These are phyloP conservation scores for Lota lota DNA, from an alignment of 2,113 vertebrate genomes.

Conservation along the genomic window DNA sequence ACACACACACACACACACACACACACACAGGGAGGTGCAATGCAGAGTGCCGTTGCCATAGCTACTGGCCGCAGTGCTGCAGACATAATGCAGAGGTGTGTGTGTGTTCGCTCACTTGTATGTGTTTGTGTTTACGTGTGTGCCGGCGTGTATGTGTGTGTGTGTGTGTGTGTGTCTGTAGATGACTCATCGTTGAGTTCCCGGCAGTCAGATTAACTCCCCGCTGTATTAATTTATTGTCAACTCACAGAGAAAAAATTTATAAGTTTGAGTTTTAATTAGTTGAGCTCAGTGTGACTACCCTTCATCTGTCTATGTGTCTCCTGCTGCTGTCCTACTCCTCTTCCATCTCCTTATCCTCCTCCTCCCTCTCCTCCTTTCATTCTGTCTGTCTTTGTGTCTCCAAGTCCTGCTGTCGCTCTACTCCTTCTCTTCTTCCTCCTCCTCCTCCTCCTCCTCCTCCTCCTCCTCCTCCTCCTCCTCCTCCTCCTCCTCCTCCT, in stretches of 20 bases:
- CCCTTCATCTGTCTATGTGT: slow-evolving; percentile 2
- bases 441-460: too few species aligned
- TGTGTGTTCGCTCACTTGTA: not conserved
- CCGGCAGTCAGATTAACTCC: slow-evolving; percentile 67
- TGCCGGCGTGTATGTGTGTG: too few species aligned
- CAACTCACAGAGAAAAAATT: slow-evolving; percentile 66
- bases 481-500: not conserved
- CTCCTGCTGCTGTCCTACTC: not conserved
- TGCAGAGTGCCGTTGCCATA: too few species aligned
- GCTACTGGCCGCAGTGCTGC: too few species aligned
- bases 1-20: too few species aligned
- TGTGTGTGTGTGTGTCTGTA: not conserved
- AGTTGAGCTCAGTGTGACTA: not conserved
- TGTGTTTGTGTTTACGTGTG: too few species aligned
- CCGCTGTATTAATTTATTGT: slow-evolving; percentile 72
- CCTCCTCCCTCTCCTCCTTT: not conserved
- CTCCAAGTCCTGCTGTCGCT: not conserved
- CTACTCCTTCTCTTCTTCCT: too few species aligned
- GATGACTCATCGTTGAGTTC: slow-evolving; percentile 48
- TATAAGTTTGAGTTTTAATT: slow-evolving; percentile 63
- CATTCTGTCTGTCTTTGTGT: not conserved
- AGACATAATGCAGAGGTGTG: too few species aligned
- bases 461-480: not conserved
- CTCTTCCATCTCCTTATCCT: slow-evolving; percentile 2
- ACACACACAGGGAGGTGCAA: too few species aligned